These are phyloP conservation scores for Eupithecia centaureata DNA, from an alignment of 2,888 invertebrate species.

Conservation along the genomic window DNA sequence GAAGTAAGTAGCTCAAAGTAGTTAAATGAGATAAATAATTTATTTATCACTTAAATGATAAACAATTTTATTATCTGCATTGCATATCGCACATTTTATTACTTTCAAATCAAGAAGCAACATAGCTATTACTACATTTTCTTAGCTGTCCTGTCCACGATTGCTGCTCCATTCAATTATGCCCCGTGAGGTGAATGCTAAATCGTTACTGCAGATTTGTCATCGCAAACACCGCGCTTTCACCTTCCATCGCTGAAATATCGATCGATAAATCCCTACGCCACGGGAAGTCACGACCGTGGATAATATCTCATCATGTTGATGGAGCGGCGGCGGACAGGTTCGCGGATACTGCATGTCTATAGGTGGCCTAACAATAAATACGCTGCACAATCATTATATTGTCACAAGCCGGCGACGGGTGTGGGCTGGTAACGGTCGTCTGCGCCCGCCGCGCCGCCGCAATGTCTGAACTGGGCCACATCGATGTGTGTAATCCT, in stretches of 20 bases:
- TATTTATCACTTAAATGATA: background rate
- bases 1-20: no score
- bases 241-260: conserved; percentile 63
- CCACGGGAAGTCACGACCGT: conserved; percentile 51
- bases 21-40: background rate
- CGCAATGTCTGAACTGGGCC: conserved; percentile 71
- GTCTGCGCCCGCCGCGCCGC: conserved; percentile 51
- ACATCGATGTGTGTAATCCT: conserved; percentile 75
- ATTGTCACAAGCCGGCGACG: conserved; percentile 70
- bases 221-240: conserved; percentile 64
- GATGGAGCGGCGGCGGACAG: conserved; percentile 59
- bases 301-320: conserved; percentile 56
- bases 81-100: background rate
- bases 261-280: conserved; percentile 42
- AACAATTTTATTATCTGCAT: background rate
- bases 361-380: conserved; percentile 63
- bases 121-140: background rate
- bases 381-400: conserved; percentile 76
- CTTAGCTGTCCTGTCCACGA: background rate
- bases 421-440: conserved; percentile 63
- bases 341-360: conserved; percentile 54
- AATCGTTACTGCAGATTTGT: conserved; percentile 60
- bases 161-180: conserved; percentile 69
- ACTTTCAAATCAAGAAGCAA: background rate
- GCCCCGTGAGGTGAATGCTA: conserved; percentile 73